Evolutionary conservation across 92 coral and sea anemone species (phyloP).

Genomic region (Porites lobata): DNA sequence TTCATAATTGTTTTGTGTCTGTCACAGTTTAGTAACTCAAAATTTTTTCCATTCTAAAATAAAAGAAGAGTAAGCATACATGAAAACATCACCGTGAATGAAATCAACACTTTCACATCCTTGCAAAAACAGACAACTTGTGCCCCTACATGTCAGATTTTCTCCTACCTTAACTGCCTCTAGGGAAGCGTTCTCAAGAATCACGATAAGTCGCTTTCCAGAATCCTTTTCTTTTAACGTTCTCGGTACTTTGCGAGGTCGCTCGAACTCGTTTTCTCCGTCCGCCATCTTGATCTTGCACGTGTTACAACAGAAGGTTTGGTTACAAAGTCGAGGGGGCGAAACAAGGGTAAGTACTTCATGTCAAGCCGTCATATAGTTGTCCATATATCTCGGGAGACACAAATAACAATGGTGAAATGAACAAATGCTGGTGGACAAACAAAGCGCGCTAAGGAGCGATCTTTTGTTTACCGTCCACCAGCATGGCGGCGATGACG

Average conservation of each 20-base stretch:
- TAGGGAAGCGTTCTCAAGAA: constrained; percentile 93
- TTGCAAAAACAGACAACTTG: too few relatives aligned
- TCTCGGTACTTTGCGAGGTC: constrained; percentile 91
- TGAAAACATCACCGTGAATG: too few relatives aligned
- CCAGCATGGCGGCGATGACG: too few relatives aligned
- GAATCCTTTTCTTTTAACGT: constrained; percentile 94
- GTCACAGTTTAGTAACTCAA: constrained; percentile 96
- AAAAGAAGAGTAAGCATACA: not conserved
- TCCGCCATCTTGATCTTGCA: constrained; percentile 77
- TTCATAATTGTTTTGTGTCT: constrained; percentile 92
- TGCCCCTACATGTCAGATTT: not conserved
- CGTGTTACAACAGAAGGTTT: constrained; percentile 25
- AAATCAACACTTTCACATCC: too few relatives aligned
- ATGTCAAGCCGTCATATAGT: too few relatives aligned
- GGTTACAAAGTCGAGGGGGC: constrained; percentile 12
- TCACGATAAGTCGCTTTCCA: constrained; percentile 92
- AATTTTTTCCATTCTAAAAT: constrained; percentile 92
- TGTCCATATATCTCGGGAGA: too few relatives aligned
- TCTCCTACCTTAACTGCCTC: constrained; percentile 91
- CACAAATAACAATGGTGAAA: too few relatives aligned
- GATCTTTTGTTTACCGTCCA: too few relatives aligned
- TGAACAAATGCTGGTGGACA: too few relatives aligned
- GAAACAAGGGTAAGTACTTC: too few relatives aligned
- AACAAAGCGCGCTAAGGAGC: too few relatives aligned
- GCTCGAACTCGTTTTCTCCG: constrained; percentile 83